These are phyloP conservation scores for Pangasius larnaudii DNA, from an alignment of 2,797 vertebrate genomes.

Conservation along the genomic window DNA sequence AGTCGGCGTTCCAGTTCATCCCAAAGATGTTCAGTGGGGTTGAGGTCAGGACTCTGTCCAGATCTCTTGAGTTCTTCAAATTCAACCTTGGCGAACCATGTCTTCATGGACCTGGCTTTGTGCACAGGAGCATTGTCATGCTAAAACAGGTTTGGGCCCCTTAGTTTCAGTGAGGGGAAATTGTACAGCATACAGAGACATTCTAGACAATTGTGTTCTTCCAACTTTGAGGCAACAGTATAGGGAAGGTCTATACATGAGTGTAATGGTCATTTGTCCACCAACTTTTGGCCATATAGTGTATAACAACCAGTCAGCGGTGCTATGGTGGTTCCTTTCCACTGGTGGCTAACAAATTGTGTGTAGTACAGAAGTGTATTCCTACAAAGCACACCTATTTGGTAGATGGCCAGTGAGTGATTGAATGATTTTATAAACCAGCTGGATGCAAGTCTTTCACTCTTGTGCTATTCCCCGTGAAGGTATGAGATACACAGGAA, in stretches of 20 bases:
- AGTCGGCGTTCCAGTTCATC: neutral
- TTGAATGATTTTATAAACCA: neutral
- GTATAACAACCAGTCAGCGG: neutral
- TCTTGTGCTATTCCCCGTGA: neutral
- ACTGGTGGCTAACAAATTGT: neutral
- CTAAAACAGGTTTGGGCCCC: neutral
- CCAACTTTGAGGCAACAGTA: neutral
- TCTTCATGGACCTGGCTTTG: neutral
- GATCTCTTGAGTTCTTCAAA: neutral
- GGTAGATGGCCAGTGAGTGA: neutral
- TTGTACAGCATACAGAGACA: neutral
- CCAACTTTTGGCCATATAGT: neutral
- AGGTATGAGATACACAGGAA: neutral
- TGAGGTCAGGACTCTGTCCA: neutral
- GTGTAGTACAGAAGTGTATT: neutral
- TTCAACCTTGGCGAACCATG: neutral
- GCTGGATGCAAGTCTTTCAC: neutral
- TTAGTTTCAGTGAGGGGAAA: neutral
- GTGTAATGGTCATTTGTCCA: neutral
- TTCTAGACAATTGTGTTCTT: neutral
- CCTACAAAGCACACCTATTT: neutral
- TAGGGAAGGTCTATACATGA: neutral
- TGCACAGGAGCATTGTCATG: neutral
- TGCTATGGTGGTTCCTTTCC: neutral
- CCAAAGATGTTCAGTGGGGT: neutral